These are phyloP conservation scores for Drosophila setifemur DNA, from an alignment of 1,140 invertebrate genomes.

Conservation along the genomic window DNA sequence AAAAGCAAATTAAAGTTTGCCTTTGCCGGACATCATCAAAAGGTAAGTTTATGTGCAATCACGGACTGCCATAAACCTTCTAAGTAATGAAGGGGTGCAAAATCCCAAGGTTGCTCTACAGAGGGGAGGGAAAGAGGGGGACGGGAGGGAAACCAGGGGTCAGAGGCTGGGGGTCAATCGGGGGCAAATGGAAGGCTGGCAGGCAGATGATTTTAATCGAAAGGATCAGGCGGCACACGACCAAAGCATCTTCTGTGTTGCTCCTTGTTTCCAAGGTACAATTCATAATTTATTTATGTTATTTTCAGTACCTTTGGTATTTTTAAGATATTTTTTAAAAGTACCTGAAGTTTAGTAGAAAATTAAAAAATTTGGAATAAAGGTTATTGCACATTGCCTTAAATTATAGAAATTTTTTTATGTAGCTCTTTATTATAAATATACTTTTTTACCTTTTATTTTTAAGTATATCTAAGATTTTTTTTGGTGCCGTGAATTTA, in stretches of 20 bases:
- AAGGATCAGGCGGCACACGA: slow-evolving; percentile 35
- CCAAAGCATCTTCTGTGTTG: neutral
- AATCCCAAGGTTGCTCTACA: neutral
- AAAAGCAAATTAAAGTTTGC: slow-evolving; percentile 38
- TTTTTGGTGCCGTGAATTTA: too few relatives aligned
- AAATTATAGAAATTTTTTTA: too few relatives aligned
- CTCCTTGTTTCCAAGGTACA: too few relatives aligned
- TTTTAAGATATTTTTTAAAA: neutral
- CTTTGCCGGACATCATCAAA: slow-evolving; percentile 39
- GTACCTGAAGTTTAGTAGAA: neutral
- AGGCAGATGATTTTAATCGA: slow-evolving; percentile 47
- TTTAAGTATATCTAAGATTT: too few relatives aligned
- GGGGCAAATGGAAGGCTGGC: neutral
- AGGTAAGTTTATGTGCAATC: slow-evolving; percentile 47
- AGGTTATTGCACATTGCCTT: neutral
- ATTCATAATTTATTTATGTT: too few relatives aligned
- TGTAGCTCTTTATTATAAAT: too few relatives aligned
- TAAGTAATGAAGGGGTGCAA: slow-evolving; percentile 27
- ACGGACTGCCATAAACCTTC: slow-evolving; percentile 39
- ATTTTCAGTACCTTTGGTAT: neutral
- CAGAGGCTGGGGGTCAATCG: neutral
- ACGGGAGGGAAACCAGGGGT: too few relatives aligned
- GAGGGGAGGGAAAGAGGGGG: too few relatives aligned
- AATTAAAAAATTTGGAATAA: neutral
- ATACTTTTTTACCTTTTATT: too few relatives aligned